phyloP scores from a whole-genome alignment of 2,797 vertebrate species.

The Cetoscarus ocellatus region DNA sequence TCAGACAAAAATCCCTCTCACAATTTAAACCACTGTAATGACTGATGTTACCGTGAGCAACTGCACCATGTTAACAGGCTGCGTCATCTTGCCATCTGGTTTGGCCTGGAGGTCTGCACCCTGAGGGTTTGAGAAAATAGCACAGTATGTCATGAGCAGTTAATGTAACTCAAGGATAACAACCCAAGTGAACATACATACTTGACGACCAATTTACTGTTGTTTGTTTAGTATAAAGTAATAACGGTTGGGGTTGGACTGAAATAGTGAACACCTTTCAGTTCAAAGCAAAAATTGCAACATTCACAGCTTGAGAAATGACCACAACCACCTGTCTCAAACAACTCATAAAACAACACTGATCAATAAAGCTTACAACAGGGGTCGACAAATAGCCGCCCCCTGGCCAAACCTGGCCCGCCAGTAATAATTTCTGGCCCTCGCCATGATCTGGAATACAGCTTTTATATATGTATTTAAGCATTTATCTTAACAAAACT shows the following conservation, averaged over 20 bases:
- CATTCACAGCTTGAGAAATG: too few relatives aligned
- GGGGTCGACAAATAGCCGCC: too few relatives aligned
- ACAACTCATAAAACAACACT: too few relatives aligned
- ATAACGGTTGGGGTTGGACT: neutral
- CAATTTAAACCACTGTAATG: neutral
- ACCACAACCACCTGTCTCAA: neutral
- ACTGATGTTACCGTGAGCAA: constrained; percentile 90
- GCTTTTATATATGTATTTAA: too few relatives aligned
- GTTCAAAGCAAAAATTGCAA: neutral
- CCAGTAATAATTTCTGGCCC: too few relatives aligned
- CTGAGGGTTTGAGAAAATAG: constrained; percentile 63
- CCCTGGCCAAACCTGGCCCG: too few relatives aligned
- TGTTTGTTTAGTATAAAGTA: neutral
- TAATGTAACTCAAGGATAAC: neutral
- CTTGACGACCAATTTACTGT: neutral
- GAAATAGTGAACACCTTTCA: neutral
- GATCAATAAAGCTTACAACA: too few relatives aligned
- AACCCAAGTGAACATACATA: neutral
- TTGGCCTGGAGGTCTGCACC: constrained; percentile 89
- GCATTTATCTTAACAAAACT: too few relatives aligned
- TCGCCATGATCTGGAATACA: too few relatives aligned
- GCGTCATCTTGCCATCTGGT: constrained; percentile 87
- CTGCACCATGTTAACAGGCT: constrained; percentile 96
- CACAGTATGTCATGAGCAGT: constrained; percentile 6
- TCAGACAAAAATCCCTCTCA: constrained; percentile 3